Base-by-base conservation (phyloP, 2,113 vertebrate genomes). In the Etheostoma cragini region DNA sequence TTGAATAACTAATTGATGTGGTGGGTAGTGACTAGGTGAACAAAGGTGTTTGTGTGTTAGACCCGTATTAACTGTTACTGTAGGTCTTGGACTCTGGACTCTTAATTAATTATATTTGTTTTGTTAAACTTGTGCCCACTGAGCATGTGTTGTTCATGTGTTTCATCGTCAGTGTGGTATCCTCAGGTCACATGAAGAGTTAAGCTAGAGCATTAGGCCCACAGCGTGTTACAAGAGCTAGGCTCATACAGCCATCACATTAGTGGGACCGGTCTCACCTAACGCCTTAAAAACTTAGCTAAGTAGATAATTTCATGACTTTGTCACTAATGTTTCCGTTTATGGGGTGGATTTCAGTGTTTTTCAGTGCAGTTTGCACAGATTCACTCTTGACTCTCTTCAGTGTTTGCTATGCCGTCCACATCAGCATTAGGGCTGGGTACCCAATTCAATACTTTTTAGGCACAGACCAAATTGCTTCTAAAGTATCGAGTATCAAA, bases 21-120 rank as follows among this genome's bases (percentile, higher is more conserved):
- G 21, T 64, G 17, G 46, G 13, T 22, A 35, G 8, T 13, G 14
- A 73, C 3, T 71, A 15, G 3, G 68, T 54, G 16, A 71, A 78
- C 52, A 49, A 45, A 26, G 13, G 16, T 49, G 24, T 64, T 46
- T 46, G 7, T 67, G 4, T 80, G 60, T 47, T 60, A 56, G n/a
- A 66, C 0, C n/a, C 50, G 62, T 72, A 81, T 84, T 69, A 75
- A 24, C n/a, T 21, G 10, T 57, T 24, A 8, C 15, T 42, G 26
- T 76, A 67, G 66, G 61, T 78, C 49, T 70, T 87, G 76, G 68
- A 91, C 66, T 83, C 65, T 86, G 86, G 52, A 82, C 79, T 21
- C n/a, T 21, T 6, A 82, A 21, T 75, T 57, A 78, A 83, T 90
- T 87, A 52, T 72, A 49, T 50, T 72, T 81, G 71, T 73, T 83